These are phyloP conservation scores for Philopedon plagiatum DNA, from an alignment of 2,888 invertebrate species.

Conservation along the genomic window DNA sequence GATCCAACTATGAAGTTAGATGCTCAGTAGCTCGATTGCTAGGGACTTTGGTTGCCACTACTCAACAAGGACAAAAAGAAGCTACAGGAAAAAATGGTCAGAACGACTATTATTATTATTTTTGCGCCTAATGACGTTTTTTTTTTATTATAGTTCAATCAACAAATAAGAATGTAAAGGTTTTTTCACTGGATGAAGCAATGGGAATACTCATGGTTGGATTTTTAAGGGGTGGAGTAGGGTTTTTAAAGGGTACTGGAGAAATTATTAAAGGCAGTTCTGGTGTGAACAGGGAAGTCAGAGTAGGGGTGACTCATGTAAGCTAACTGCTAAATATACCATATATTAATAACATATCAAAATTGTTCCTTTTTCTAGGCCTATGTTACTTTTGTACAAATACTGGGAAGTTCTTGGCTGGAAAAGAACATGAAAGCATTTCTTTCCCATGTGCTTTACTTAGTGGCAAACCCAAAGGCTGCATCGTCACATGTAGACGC, in stretches of 20 bases:
- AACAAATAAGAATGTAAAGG: conserved; percentile 70
- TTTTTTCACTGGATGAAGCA: conserved; percentile 90
- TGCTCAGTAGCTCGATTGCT: conserved; percentile 93
- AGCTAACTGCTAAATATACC: conserved; percentile 61
- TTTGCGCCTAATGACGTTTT: background rate
- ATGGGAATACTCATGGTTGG: conserved; percentile 93
- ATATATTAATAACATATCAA: too few species aligned
- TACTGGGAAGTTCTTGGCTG: conserved; percentile 94
- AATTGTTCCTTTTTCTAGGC: conserved; percentile 75
- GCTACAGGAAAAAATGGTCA: conserved; percentile 65
- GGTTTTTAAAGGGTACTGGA: conserved; percentile 92
- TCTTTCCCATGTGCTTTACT: conserved; percentile 90
- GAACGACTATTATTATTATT: background rate
- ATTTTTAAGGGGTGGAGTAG: conserved; percentile 93
- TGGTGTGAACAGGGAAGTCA: conserved; percentile 93
- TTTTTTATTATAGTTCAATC: conserved; percentile 53
- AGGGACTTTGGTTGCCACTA: conserved; percentile 89
- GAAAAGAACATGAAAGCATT: conserved; percentile 91
- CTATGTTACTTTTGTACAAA: conserved; percentile 95
- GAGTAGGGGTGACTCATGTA: conserved; percentile 97
- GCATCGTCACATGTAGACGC: conserved; percentile 97
- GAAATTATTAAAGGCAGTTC: conserved; percentile 97
- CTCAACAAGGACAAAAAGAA: conserved; percentile 80
- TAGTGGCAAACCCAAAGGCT: conserved; percentile 96
- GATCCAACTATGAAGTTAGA: conserved; percentile 92